Conservation (phyloP, 2,888 invertebrate genomes). For the Brenthis daphne region DNA sequence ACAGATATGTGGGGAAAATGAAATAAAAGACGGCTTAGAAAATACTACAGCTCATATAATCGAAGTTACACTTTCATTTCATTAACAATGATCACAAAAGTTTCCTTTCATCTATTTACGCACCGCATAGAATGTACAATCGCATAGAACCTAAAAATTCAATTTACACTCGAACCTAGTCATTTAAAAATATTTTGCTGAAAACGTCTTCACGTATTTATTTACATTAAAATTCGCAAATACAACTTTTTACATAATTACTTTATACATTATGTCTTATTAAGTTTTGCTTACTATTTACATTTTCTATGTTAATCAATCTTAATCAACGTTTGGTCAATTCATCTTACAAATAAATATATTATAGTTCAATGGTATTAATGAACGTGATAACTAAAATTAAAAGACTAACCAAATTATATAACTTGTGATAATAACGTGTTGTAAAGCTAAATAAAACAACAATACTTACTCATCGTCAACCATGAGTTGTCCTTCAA, state of each 20-base stretch:
- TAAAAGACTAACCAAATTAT: slow-evolving; percentile 12
- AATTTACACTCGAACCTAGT: slow-evolving; percentile 63
- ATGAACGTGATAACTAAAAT: slow-evolving; percentile 21
- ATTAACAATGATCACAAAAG: slow-evolving; percentile 80
- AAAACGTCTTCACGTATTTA: slow-evolving; percentile 61
- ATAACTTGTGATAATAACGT: neutral
- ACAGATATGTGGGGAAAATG: neutral
- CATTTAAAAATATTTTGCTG: slow-evolving; percentile 71
- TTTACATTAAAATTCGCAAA: slow-evolving; percentile 78
- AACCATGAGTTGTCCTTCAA: too few relatives aligned
- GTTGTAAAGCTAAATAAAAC: neutral
- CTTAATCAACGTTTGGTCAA: slow-evolving; percentile 80
- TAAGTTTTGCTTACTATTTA: slow-evolving; percentile 61
- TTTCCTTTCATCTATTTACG: slow-evolving; percentile 70
- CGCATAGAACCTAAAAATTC: slow-evolving; percentile 66
- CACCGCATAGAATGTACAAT: slow-evolving; percentile 76
- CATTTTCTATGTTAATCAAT: slow-evolving; percentile 48
- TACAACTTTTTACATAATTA: slow-evolving; percentile 71
- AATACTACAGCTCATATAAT: slow-evolving; percentile 82
- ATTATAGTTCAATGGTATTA: slow-evolving; percentile 40
- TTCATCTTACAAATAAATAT: slow-evolving; percentile 70
- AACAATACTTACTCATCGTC: too few relatives aligned
- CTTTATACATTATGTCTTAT: slow-evolving; percentile 60
- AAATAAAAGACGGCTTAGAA: slow-evolving; percentile 66
- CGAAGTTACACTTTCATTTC: slow-evolving; percentile 80